Evolutionary conservation across 2,113 vertebrate species (phyloP), one percentile per base, ranked within the genome.

Genomic region (Varanus komodoensis): DNA sequence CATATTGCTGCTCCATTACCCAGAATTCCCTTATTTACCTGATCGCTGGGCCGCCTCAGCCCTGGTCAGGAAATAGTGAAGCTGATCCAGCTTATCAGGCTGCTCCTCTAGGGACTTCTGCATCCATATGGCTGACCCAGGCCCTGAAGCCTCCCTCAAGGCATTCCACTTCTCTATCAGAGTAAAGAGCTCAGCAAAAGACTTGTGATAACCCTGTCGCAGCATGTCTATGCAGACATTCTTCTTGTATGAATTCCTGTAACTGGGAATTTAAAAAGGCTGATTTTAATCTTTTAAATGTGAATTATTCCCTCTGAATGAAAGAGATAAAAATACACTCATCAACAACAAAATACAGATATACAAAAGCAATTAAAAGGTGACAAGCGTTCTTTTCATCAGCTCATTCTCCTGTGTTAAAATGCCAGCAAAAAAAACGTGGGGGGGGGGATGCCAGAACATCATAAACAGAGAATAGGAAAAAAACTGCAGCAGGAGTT

Each of bases 101-200:
- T 98, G 98, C 85, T 97, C 97, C 97, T 98, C 98, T 93, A 98
- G 95, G 93, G 98, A 97, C 89, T 94, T 97, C 96, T 98, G 97
- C 93, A 96, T 94, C 99, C 99, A 99, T 98, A 98, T 98, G 98
- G 98, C 97, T 97, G 98, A 98, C 97, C 98, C 97, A 96, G 97
- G 95, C 95, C 97, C 98, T 89, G 98, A 97, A 93, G 98, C 97
- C 95, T 98, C 97, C 97, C 98, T 97, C 94, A 98, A 98, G 96
- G 96, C 93, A 89, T 97, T 96, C 97, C 95, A 97, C 91, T 97
- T 97, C 96, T 97, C 96, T 97, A 98, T 98, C 97, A 98, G 96
- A 95, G 97, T 38, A 86, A 97, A 97, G 93, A 97, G 95, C 96
- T 98, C 97, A 0, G 94, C 93, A 92, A 98, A 98, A 95, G 98